Evolutionary conservation across 2,113 vertebrate species (phyloP), one percentile per base, ranked within the genome.

Genomic region (Chrysochloris asiatica): DNA sequence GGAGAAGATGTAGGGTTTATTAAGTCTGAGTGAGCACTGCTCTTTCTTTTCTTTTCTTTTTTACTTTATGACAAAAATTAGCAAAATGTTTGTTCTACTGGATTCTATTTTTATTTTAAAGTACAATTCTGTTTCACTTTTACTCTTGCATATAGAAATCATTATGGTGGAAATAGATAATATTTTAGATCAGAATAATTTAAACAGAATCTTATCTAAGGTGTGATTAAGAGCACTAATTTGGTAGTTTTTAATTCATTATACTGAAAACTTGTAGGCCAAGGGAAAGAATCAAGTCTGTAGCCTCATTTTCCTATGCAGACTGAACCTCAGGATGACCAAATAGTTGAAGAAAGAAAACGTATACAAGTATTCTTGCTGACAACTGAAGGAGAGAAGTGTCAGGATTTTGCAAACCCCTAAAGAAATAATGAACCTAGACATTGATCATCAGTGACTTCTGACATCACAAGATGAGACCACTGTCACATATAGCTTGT

Each of bases 71-170:
- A 83, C 83, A 77, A 90, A 85, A 91, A 67, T 75, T 45, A 77
- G 76, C 61, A 84, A 86, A 92, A 30, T 77, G 8, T 72, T 84
- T 78, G 45, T 85, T 91, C 88, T 72, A 78, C 19, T 77, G 33
- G 22, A 54, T 54, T 93, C 65, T 2, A 33, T n/a, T 87, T 86
- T 91, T 73, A 81, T 45, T 88, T 92, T 54, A 90, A 88, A 96
- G 41, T 87, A 41, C 78, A 93, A 43, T 86, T 83, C 65, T 54
- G 33, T 89, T 92, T 90, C 38, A 71, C 75, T 93, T 36, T 54
- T 50, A 19, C 0, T 69, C 72, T 93, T 92, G 84, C 50, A 83
- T 38, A 36, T 65, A 73, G 77, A 79, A 94, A 69, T 75, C 14
- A 54, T 80, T 92, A 90, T 71, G 3, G 61, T 36, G 76, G 26